Conservation (phyloP, 1,140 invertebrate species). For the Scaptomyza montana region DNA sequence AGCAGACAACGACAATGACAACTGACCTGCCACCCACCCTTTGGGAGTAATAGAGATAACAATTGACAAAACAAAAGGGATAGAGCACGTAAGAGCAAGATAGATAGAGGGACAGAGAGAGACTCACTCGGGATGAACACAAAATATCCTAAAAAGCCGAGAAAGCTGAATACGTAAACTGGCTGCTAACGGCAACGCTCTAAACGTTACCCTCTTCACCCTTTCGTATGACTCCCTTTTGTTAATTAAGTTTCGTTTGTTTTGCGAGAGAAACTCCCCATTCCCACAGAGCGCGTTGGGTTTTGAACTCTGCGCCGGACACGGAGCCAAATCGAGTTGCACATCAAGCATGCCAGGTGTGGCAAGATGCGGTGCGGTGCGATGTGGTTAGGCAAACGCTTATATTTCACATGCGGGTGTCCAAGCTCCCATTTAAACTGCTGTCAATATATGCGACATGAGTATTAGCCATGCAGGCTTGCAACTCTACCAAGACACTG, state of each 20-base stretch:
- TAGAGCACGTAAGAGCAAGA: background rate
- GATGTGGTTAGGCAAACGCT: background rate
- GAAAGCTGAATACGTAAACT: constrained; percentile 29
- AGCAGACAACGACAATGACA: constrained; percentile 17
- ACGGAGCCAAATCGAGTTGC: constrained; percentile 32
- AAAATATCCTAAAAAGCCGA: constrained; percentile 21
- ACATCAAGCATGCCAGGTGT: constrained; percentile 8
- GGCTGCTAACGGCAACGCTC: background rate
- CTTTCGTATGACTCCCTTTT: constrained; percentile 39
- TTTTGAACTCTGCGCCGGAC: constrained; percentile 41
- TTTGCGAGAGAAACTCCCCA: constrained; percentile 15
- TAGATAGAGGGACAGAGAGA: constrained; percentile 9
- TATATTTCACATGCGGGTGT: constrained; percentile 27
- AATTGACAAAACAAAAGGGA: constrained; percentile 4
- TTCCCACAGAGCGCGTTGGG: constrained; percentile 1
- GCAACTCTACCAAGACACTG: too few relatives aligned
- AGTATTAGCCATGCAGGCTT: background rate
- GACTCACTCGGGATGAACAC: constrained; percentile 21
- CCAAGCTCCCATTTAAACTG: constrained; percentile 25
- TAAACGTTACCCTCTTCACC: background rate
- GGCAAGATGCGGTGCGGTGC: background rate
- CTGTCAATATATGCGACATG: constrained; percentile 28
- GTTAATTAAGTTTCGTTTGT: constrained; percentile 64
- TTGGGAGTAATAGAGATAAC: constrained; percentile 44
- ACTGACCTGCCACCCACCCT: constrained; percentile 22